Base-by-base conservation (phyloP, 2,113 vertebrate genomes). In the Grantiella picta region DNA sequence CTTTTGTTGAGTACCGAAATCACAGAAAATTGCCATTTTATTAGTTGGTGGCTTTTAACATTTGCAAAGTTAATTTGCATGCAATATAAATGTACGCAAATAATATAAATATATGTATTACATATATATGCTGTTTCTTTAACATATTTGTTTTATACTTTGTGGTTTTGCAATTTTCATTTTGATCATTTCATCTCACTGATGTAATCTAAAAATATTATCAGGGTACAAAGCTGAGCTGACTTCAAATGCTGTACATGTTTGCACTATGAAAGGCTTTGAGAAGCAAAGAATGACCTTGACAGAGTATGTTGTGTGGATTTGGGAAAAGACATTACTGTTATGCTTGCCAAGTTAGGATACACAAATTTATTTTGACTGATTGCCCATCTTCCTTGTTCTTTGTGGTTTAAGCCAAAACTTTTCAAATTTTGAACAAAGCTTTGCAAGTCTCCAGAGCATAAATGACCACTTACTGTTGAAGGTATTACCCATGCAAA, bases 321-420 rank as follows among this genome's bases (percentile, higher is more conserved):
- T 78, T 22, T 66, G 44, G 35, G 27, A 60, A 16, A 45, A 22
- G 22, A 20, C 52, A n/a, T 78, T 73, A 70, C 49, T 92, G 36
- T 73, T 81, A 54, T 49, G 29, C n/a, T 83, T 94, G 35, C 72
- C 38, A 82, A 64, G 52, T 44, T 86, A 88, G 31, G 27, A 70
- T 61, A 68, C 28, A 40, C 50, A 59, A 59, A 83, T 94, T 75
- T 86, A 47, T 88, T 90, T 90, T 94, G 82, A 65, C 57, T 90
- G 36, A 91, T 80, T 83, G 75, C n/a, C 59, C 80, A 22, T 73
- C 50, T 93, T 89, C 36, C 44, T 77, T 73, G 17, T 81, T 90
- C 35, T 86, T 86, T 88, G 42, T 95, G 15, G 15, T 86, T 91
- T 92, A 77, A 92, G 54, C 66, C 66, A 92, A 79, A 90, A 47